Evolutionary conservation across 2,888 invertebrate genomes (phyloP), one percentile per base, ranked within the genome.

Genomic region (Cinara cedri): DNA sequence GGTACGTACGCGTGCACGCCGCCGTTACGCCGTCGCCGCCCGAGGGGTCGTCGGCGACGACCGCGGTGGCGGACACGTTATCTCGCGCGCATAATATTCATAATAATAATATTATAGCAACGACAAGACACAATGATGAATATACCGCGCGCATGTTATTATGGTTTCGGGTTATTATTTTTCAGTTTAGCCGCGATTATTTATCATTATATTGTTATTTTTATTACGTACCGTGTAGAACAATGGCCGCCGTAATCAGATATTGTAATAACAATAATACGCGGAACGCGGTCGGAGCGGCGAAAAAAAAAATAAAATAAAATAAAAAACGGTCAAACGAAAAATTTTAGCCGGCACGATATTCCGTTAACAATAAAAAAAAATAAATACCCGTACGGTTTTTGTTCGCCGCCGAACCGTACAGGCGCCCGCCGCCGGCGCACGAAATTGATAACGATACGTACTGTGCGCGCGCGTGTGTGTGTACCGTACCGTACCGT

Each of bases 121-220:
- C 60, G 60, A 60, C 60, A 60, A 60, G 24, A 57, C 16, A 60
- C 60, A 60, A 60, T 60, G 60, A 60, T 14, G 3, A 34, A 4
- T 26, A 26, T 60, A n/a, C n/a, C n/a, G n/a, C n/a, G n/a, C n/a
- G n/a, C n/a, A n/a, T n/a, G n/a, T n/a, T n/a, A 60, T 26, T 26
- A 6, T 34, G 6, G 34, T 70, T 70, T 70, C 42, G 42, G 54
- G 16, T 42, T 55, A 70, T 70, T 54, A 70, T 26, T 24, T 70
- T 70, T 54, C 54, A 34, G 54, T 70, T 70, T 21, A 24, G 34
- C 54, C 51, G 34, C 34, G 68, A 70, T 70, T 55, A 54, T 55
- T 55, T 42, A 70, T 54, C 54, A 4, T 16, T 34, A 13, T 42
- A 34, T 4, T 34, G 34, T 49, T 49, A 49, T 63, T 42, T 16